Base-by-base conservation (phyloP, 2,797 vertebrate genomes). In the Chaunax sp. region DNA sequence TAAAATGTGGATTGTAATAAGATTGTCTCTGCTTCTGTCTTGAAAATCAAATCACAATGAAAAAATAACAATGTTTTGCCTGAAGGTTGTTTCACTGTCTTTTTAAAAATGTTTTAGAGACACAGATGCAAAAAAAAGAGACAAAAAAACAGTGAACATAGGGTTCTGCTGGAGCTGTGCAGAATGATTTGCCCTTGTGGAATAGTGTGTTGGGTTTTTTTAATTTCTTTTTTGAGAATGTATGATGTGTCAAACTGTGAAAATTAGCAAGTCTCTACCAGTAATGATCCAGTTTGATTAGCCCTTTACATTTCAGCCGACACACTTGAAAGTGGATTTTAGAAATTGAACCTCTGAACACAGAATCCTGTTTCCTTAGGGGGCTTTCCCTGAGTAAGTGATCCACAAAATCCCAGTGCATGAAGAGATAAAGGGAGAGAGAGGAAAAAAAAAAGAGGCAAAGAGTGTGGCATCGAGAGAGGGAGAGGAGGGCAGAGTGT, bases 371-470 rank as follows among this genome's bases (percentile, higher is more conserved):
- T 82, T 81, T 80, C 71, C 74, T 78, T 55, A 1, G 72, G 76
- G 83, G 57, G 5, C 52, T 79, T 83, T 77, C 71, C 74, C 78
- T 71, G 77, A 82, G 80, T 84, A 86, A 84, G 77, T 83, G 83
- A 90, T 82, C 80, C 81, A 83, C 78, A 81, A 85, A 87, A 88
- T 81, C 77, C 81, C 61, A 76, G 78, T 37, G 72, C 77, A 83
- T 55, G 50, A 59, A 69, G 77, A 80, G 82, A 90, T 86, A 82
- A 87, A 85, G 71, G 68, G 64, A 66, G 38, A 62, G 56, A 50
- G 57, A 66, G 26, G 25, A 41, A 13, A 38, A 35, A 64, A 30
- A 49, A 71, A 46, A 73, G 25, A 43, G 50, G 53, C 19, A 16
- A n/a, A 55, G 54, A 55, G 69, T 59, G 66, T 66, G 63, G 68